phyloP scores from a whole-genome alignment of 1,140 invertebrate genomes.

The Dufourea novaeangliae region DNA sequence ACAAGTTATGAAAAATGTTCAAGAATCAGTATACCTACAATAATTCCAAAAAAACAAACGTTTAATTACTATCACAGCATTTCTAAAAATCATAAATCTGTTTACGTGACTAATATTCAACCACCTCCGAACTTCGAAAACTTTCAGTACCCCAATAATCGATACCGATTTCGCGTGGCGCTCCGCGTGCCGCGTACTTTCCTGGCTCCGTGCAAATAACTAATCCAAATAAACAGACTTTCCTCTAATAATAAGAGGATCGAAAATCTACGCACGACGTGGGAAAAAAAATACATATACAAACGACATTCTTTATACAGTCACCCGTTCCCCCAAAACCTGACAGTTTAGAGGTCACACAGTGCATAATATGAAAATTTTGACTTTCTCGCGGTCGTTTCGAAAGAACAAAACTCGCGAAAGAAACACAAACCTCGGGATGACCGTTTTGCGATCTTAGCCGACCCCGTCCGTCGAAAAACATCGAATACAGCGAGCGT shows the following conservation, averaged over 20 bases:
- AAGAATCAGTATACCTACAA: too few relatives aligned
- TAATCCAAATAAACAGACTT: conserved; percentile 66
- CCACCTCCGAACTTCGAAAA: background rate
- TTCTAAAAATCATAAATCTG: too few relatives aligned
- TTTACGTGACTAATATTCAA: background rate
- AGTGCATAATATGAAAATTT: background rate
- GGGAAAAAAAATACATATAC: conserved; percentile 11
- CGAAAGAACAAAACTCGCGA: background rate
- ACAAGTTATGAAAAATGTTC: too few relatives aligned
- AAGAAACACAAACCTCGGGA: background rate
- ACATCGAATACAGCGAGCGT: conserved; percentile 29
- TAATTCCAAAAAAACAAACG: background rate
- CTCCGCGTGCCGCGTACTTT: conserved; percentile 11
- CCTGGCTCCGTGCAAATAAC: conserved; percentile 64
- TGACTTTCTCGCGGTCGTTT: background rate
- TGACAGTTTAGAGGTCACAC: background rate
- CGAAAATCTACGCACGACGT: background rate
- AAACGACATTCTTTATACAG: background rate
- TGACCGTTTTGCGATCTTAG: background rate
- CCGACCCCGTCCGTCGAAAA: conserved; percentile 4
- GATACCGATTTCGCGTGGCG: conserved; percentile 3
- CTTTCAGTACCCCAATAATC: conserved; percentile 1
- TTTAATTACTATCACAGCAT: background rate
- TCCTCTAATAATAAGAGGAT: conserved; percentile 56
- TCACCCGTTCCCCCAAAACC: background rate